Conservation (phyloP, 1,140 invertebrate genomes). For the Heterodera schachtii region DNA sequence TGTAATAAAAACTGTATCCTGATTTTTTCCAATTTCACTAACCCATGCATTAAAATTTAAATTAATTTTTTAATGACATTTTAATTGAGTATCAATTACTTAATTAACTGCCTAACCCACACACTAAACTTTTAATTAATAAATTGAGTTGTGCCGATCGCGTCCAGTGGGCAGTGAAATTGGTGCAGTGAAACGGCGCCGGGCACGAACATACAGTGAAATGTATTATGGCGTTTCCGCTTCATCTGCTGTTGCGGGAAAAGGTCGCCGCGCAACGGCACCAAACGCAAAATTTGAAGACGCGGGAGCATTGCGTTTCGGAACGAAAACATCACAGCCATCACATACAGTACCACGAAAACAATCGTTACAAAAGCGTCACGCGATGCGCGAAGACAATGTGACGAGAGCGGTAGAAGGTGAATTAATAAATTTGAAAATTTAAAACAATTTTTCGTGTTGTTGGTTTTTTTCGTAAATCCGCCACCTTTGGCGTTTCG, state of each 20-base stretch:
- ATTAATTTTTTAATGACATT: neutral
- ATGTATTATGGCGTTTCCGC: too few species aligned
- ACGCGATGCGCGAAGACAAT: neutral
- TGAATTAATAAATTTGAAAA: too few species aligned
- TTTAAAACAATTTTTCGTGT: too few species aligned
- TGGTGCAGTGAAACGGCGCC: constrained; percentile 1
- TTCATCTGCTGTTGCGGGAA: too few species aligned
- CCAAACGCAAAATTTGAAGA: neutral
- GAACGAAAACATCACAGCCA: neutral
- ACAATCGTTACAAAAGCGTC: neutral
- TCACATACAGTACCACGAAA: neutral
- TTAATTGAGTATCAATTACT: too few species aligned
- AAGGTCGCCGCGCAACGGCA: neutral
- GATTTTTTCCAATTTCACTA: too few species aligned
- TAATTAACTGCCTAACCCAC: too few species aligned
- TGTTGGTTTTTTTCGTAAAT: too few species aligned
- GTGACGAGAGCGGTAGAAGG: neutral
- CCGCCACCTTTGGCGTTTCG: too few species aligned
- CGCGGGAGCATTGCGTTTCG: neutral
- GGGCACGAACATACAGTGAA: constrained; percentile 8
- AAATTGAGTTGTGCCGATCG: neutral
- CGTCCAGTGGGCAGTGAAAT: neutral
- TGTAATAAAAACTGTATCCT: too few species aligned
- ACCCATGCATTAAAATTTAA: neutral
- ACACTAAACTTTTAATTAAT: too few species aligned